A percentile compares a stretch with the other conserved stretches of the same genome.
Conservation (phyloP, 2,797 vertebrate genomes). For the Avahi laniger region DNA sequence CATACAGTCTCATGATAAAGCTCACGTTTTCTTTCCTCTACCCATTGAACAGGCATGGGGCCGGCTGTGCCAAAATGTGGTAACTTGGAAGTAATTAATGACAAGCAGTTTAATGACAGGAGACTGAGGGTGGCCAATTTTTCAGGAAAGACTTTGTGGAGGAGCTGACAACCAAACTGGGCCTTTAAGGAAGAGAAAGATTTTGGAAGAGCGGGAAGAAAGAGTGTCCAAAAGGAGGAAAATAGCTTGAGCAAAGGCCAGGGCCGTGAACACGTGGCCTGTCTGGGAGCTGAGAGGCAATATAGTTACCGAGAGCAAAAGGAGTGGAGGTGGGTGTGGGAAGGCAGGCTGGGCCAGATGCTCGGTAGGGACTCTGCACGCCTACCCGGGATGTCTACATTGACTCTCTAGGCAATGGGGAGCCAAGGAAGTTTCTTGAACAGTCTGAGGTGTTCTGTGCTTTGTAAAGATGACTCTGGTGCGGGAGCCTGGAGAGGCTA, state of each 20-base stretch:
- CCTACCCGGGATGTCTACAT: neutral
- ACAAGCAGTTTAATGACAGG: neutral
- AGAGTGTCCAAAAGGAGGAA: neutral
- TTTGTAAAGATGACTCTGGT: neutral
- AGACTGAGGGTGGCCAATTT: neutral
- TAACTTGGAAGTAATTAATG: neutral
- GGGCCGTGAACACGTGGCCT: accelerated
- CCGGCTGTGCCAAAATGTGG: neutral
- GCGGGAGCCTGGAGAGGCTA: neutral
- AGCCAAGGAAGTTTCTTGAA: neutral
- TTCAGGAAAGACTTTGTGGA: neutral
- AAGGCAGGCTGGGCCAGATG: neutral
- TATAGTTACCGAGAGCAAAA: neutral
- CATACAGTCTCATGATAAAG: neutral
- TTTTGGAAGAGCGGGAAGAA: neutral
- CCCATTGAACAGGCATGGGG: neutral
- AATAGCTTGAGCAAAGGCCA: neutral
- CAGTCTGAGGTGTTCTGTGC: neutral
- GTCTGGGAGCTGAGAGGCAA: neutral
- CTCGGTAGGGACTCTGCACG: neutral
- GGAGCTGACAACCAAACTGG: neutral
- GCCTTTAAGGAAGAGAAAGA: neutral
- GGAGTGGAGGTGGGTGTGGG: neutral
- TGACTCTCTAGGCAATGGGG: neutral
- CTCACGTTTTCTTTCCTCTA: neutral